Base-by-base conservation (phyloP, 2,113 vertebrate genomes). In the Pteronura brasiliensis region DNA sequence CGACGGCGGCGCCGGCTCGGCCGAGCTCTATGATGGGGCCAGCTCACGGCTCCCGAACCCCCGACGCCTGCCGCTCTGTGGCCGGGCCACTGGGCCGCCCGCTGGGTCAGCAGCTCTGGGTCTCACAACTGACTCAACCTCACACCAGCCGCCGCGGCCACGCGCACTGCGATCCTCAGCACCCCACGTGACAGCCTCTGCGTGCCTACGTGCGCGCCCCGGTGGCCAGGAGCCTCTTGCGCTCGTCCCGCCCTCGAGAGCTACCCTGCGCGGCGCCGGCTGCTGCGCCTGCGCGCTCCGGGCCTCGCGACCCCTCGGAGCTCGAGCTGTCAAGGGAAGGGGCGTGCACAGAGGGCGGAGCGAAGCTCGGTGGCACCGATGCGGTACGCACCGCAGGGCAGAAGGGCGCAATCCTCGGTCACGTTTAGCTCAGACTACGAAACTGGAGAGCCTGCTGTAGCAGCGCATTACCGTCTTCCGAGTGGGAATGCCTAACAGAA, bases 151-250 rank as follows among this genome's bases (percentile, higher is more conserved):
- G 76, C 94, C 80, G 39, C 96, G 89, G 96, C 87, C 98, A 47
- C 95, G 98, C 98, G 98, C 98, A 98, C 97, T 98, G 96, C 97
- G 90, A 98, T 88, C 97, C 49, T 92, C 88, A 34, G 92, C 61
- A 95, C 69, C 71, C 74, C 98, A 98, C 98, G 98, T 98, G 97
- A 98, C 52, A 11, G 42, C 52, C 21, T 1, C 74, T 84, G 82
- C 97, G 97, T 95, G 93, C 63, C 44, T 49, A 49, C 96, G 95
- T 88, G 94, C 98, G 84, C 97, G 96, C 21, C 36, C 42, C 93
- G 7, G 93, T 52, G 9, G 76, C 86, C 44, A 3, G 39, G 39
- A 44, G n/a, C 6, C 17, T 15, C 77, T 8, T 20, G 21, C 79
- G 34, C 55, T 36, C 21, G 31, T 42, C 52, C 91, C 92, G 80